Conservation (phyloP, 2,113 vertebrate species). For the Puffinus mauretanicus region DNA sequence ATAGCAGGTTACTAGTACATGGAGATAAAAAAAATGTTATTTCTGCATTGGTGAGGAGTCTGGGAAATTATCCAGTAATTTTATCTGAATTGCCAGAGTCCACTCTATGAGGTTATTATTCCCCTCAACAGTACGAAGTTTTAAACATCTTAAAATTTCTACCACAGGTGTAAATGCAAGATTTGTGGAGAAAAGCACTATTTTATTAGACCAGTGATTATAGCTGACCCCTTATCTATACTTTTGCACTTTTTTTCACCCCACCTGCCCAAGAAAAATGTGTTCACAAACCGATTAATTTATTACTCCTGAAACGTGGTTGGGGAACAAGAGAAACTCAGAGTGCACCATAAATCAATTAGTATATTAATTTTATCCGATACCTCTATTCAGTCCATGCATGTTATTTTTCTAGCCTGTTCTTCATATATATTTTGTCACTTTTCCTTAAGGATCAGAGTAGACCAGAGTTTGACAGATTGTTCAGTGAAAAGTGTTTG, state of each 20-base stretch:
- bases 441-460: background rate
- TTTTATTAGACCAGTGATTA: background rate
- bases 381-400: background rate
- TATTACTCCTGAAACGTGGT: background rate
- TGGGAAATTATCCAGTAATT: background rate
- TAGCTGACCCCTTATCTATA: background rate
- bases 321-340: background rate
- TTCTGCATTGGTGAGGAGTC: background rate
- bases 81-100: background rate
- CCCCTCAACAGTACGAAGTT: background rate
- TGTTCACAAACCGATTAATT: background rate
- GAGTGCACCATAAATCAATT: background rate
- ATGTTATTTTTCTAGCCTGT: background rate
- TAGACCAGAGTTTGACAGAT: background rate
- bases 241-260: background rate
- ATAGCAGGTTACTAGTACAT: background rate
- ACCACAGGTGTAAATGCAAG: background rate
- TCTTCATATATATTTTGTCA: background rate
- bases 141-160: background rate
- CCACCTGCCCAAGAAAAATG: background rate
- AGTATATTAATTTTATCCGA: background rate
- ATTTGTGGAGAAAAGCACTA: background rate
- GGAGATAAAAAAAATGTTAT: background rate
- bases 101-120: background rate
- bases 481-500: background rate